Evolutionary conservation across 2,888 invertebrate species (phyloP).

Genomic region (Eupeodes latifasciatus): DNA sequence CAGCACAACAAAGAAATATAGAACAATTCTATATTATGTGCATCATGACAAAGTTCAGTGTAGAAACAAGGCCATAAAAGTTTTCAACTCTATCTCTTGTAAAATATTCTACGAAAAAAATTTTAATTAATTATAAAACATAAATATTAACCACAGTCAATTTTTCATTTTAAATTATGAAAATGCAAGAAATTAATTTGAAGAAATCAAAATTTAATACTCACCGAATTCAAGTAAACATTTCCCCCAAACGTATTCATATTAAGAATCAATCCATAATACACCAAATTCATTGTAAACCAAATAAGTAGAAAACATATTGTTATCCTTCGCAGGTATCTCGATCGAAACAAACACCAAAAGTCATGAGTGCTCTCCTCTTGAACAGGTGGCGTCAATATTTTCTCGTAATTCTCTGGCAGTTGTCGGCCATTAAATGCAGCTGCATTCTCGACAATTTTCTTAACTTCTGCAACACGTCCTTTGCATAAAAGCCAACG

Average conservation of each 20-base stretch:
- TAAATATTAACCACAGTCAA: too few relatives aligned
- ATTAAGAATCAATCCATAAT: constrained; percentile 87
- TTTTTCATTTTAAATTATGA: too few relatives aligned
- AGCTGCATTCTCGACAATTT: constrained; percentile 88
- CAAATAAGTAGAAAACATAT: constrained; percentile 89
- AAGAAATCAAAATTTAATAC: constrained; percentile 76
- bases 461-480: constrained; percentile 88
- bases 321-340: constrained; percentile 88
- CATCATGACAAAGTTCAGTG: too few relatives aligned
- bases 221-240: constrained; percentile 90
- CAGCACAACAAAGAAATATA: too few relatives aligned
- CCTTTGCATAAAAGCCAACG: constrained; percentile 91
- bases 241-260: constrained; percentile 91
- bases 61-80: too few relatives aligned
- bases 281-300: constrained; percentile 88
- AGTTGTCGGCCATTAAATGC: constrained; percentile 87
- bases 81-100: too few relatives aligned
- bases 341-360: constrained; percentile 88
- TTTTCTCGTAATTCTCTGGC: constrained; percentile 89
- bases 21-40: too few relatives aligned
- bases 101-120: too few relatives aligned
- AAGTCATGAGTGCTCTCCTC: constrained; percentile 86
- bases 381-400: constrained; percentile 86
- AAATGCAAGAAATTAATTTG: too few relatives aligned
- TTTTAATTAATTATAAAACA: too few relatives aligned